A percentile compares a stretch with the other conserved stretches of the same genome.
These are phyloP conservation scores for Hyperopisus bebe DNA, from an alignment of 2,113 vertebrate species.

Conservation along the genomic window DNA sequence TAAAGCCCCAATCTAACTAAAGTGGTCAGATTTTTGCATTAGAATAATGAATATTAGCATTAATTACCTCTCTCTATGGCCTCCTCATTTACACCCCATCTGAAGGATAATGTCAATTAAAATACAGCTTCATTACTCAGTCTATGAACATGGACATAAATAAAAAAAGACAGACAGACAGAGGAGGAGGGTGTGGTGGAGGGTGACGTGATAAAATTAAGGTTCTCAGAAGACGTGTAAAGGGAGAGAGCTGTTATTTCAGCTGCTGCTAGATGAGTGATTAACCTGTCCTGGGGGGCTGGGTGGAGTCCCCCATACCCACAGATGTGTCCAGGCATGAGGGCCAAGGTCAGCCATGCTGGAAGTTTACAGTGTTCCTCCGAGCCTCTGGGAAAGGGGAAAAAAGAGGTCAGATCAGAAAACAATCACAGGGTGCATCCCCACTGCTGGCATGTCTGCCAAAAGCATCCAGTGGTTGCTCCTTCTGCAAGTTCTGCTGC, in stretches of 20 bases:
- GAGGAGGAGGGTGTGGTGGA: background rate
- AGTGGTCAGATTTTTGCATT: slow-evolving; percentile 53
- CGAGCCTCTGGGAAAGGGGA: background rate
- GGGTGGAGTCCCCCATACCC: background rate
- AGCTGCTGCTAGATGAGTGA: background rate
- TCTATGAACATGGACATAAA: slow-evolving; percentile 1
- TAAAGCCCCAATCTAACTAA: slow-evolving; percentile 50
- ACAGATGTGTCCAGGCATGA: background rate
- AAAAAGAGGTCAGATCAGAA: background rate
- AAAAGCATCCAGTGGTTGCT: background rate
- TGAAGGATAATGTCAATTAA: slow-evolving; percentile 29
- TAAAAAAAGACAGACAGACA: background rate
- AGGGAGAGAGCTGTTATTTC: background rate
- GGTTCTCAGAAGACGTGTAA: background rate
- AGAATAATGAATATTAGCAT: slow-evolving; percentile 49
- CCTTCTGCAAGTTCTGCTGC: background rate
- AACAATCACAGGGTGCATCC: background rate
- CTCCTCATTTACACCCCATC: slow-evolving; percentile 16
- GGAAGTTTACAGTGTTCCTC: background rate
- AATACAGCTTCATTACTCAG: slow-evolving; percentile 30
- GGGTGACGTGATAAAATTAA: background rate
- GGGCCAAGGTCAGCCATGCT: background rate
- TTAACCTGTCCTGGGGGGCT: background rate
- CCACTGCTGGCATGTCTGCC: background rate
- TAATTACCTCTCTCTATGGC: slow-evolving; percentile 36